Evolutionary conservation across 2,113 vertebrate genomes (phyloP), one percentile per base, ranked within the genome.

Genomic region (Tragelaphus scriptus): DNA sequence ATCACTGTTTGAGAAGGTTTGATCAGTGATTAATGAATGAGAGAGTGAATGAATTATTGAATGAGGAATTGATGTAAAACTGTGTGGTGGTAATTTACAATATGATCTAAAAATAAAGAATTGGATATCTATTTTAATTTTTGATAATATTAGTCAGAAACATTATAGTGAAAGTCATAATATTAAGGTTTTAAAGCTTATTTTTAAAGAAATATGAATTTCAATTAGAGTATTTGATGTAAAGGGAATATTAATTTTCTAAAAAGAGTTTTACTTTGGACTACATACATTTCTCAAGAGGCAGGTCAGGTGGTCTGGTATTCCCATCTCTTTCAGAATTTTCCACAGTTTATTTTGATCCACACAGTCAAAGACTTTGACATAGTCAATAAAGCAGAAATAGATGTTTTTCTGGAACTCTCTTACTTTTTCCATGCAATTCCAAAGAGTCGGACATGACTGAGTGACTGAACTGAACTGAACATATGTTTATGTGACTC

Each of bases 361-460:
- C 59, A 61, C 59, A 61, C 5, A 61, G 59, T 61, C 59, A 61
- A 61, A 61, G 59, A 5, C 59, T 61, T 61, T 61, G 26, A 2
- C 12, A 30, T 61, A 61, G 59, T 30, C 59, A 30, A 14, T 61
- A 30, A 14, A 61, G 5, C 12, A 2, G 59, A 61, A 61, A 14
- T 14, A 61, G 59, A 61, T 61, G 59, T 61, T 61, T 61, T 61
- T 61, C 26, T 61, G 59, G 12, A 61, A 61, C 26, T 61, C 59
- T 61, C 59, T 61, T 61, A 30, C 59, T 30, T 61, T 30, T 61
- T 30, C 26, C 59, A 30, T 14, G 59, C 59, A 14, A 6, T 14
- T 61, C 12, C 59, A 61, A 58, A 61, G 59, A 61, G 5, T 30
- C 0, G 0, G 26, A 61, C 59, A 61, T 0, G 0, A 61, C 59